Evolutionary conservation across 2,888 invertebrate genomes (phyloP).

Genomic region (Cartodere bifasciata): DNA sequence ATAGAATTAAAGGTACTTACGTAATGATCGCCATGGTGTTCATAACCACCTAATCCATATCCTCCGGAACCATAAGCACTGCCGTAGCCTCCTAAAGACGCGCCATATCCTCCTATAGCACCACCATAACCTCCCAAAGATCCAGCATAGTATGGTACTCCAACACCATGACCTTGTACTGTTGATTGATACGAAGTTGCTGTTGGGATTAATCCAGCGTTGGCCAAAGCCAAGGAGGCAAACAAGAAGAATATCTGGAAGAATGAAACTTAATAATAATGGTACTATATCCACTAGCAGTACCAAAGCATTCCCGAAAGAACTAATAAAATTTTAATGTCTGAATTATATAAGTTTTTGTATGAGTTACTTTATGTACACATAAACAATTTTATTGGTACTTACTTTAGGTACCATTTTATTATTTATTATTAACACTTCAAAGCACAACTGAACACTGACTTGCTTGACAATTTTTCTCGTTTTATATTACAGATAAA

Average conservation of each 20-base stretch:
- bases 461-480: no score
- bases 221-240: constrained; percentile 14
- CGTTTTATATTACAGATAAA: no score
- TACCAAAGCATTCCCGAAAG: no score
- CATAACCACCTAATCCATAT: constrained; percentile 6
- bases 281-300: no score
- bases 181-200: constrained; percentile 5
- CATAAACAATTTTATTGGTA: no score
- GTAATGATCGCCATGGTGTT: constrained; percentile 51
- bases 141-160: constrained; percentile 6
- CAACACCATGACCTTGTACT: constrained; percentile 6
- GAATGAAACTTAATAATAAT: constrained; percentile 2
- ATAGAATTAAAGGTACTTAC: no score
- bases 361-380: no score
- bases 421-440: no score
- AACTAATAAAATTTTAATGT: no score
- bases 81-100: constrained; percentile 10
- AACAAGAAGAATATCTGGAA: constrained; percentile 15
- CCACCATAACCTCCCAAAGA: constrained; percentile 2
- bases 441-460: no score
- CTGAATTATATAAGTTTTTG: no score
- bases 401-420: no score
- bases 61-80: constrained; percentile 24
- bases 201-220: constrained; percentile 14
- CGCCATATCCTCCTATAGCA: constrained; percentile 7